These are phyloP conservation scores for Misgurnus anguillicaudatus DNA, from an alignment of 2,113 vertebrate species.

Conservation along the genomic window DNA sequence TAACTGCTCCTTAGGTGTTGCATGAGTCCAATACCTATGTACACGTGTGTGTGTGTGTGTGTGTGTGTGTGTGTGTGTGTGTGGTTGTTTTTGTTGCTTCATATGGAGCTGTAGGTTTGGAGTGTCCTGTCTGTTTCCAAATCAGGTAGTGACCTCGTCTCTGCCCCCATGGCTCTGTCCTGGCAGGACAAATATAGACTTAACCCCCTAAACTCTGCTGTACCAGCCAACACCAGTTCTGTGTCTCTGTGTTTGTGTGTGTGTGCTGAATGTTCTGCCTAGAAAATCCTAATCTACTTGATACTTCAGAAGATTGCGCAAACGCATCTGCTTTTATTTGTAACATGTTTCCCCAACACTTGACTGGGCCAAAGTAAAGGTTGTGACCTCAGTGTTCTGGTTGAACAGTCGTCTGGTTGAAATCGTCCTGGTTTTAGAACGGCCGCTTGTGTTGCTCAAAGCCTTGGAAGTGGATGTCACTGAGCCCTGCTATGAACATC, in stretches of 20 bases:
- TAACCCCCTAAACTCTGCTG: conserved; percentile 4
- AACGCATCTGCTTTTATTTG: no score
- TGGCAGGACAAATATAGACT: conserved; percentile 24
- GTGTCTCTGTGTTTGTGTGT: neutral
- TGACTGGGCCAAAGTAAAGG: conserved; percentile 6
- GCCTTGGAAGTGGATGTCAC: neutral
- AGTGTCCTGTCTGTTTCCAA: conserved; percentile 25
- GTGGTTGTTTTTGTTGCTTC: neutral
- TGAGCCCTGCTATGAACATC: neutral
- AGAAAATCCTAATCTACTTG: no score
- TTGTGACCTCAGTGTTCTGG: neutral
- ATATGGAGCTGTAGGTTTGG: conserved; percentile 17
- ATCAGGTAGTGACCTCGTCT: conserved; percentile 26
- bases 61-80: neutral
- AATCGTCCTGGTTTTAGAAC: neutral
- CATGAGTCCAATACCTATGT: no score
- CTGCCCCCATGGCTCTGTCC: neutral
- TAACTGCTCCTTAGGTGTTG: no score
- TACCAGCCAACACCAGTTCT: neutral
- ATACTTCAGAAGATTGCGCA: no score
- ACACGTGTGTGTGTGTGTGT: neutral
- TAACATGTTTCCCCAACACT: neutral
- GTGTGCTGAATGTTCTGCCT: neutral
- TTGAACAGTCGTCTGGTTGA: neutral
- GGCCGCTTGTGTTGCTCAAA: neutral